Conservation (phyloP, 2,113 vertebrate species). For the Felis chaus region DNA sequence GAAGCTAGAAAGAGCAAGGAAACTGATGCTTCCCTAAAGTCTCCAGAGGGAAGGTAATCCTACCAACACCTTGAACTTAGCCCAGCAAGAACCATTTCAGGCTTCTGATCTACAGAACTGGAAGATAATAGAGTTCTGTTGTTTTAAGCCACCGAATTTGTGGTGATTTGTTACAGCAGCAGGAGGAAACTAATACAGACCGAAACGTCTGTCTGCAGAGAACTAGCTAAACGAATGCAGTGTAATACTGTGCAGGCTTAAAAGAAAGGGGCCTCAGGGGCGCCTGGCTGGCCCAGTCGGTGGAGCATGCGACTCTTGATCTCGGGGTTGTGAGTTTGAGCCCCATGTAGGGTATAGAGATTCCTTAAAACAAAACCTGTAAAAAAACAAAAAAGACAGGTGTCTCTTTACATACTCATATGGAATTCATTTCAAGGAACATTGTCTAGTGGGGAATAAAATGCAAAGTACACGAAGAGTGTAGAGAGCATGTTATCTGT, state of each 20-base stretch:
- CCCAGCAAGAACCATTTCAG: not conserved
- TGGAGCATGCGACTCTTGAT: too few species aligned
- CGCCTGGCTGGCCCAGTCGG: too few species aligned
- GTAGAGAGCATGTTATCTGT: not conserved
- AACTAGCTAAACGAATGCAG: not conserved
- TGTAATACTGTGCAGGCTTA: not conserved
- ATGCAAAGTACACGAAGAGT: not conserved
- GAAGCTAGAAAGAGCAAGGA: not conserved
- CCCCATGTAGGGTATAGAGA: too few species aligned
- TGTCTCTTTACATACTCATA: not conserved
- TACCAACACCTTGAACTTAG: not conserved
- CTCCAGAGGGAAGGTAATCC: not conserved
- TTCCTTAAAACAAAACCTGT: too few species aligned
- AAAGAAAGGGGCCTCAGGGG: not conserved
- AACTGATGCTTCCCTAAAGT: not conserved
- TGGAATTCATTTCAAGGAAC: not conserved
- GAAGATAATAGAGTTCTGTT: not conserved
- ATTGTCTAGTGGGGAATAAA: not conserved
- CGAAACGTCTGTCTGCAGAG: not conserved
- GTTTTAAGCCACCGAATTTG: not conserved
- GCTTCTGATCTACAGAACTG: not conserved
- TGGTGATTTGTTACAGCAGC: not conserved
- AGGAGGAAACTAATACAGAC: not conserved
- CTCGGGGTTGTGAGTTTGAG: too few species aligned
- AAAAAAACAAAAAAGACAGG: not conserved